A percentile compares a stretch with the other conserved stretches of the same genome.
Conservation (phyloP, 2,113 vertebrate species). For the Cavia porcellus region DNA sequence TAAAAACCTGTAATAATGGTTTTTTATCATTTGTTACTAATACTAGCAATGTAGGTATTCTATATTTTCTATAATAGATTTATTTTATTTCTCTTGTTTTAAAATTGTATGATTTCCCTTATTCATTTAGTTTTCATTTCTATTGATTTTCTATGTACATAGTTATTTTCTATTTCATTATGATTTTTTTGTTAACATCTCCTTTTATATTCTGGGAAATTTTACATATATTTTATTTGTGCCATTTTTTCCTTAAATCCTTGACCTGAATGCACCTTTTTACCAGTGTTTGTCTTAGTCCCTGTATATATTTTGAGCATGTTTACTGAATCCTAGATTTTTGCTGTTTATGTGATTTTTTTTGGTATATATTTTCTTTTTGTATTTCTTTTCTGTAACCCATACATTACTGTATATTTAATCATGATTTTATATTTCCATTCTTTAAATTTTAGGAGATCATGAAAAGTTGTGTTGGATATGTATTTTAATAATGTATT, state of each 20-base stretch:
- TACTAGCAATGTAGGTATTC: no score
- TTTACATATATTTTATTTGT: background rate
- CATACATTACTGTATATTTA: background rate
- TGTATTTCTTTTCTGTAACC: background rate
- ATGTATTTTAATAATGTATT: background rate
- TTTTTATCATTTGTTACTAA: background rate
- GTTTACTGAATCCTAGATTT: background rate
- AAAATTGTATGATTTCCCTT: background rate
- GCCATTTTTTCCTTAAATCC: background rate
- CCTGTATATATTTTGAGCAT: background rate
- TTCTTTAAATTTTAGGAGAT: background rate
- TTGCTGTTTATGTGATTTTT: background rate
- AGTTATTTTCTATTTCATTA: background rate
- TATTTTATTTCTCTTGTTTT: background rate
- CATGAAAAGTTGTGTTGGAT: background rate
- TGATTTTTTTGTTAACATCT: background rate
- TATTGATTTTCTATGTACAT: background rate
- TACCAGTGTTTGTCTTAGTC: background rate
- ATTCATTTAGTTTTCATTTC: background rate
- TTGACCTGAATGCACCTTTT: background rate
- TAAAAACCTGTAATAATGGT: no score
- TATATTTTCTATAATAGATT: background rate
- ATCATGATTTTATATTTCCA: background rate
- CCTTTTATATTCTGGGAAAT: background rate
- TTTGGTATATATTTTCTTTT: background rate